Conservation (phyloP, 2,113 vertebrate species). For the Tichodroma muraria region DNA sequence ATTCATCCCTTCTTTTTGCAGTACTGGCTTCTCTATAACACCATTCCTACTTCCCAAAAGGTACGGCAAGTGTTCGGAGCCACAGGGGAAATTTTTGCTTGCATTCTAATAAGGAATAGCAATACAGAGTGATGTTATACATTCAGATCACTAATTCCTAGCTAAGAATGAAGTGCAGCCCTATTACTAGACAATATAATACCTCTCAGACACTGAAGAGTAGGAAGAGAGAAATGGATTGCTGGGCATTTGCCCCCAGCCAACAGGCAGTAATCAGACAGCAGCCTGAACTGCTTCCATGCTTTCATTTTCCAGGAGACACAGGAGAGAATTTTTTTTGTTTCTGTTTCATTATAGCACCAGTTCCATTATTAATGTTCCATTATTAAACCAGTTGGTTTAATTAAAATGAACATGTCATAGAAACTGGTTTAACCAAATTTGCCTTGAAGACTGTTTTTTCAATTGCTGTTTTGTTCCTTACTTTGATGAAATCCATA, state of each 20-base stretch:
- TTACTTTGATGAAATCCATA: background rate
- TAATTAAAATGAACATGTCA: background rate
- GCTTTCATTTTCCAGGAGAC: background rate
- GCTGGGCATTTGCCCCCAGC: background rate
- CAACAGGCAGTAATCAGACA: background rate
- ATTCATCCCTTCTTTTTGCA: conserved; percentile 69
- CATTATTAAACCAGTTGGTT: background rate
- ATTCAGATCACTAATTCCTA: conserved; percentile 36
- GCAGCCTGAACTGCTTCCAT: background rate
- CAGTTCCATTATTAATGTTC: background rate
- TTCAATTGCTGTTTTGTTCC: background rate
- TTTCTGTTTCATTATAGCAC: background rate
- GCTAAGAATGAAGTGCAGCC: background rate
- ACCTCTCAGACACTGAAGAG: background rate
- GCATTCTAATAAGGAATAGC: conserved; percentile 53
- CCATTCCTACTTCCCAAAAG: conserved; percentile 83
- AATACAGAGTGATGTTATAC: conserved; percentile 21
- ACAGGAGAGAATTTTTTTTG: background rate
- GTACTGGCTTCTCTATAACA: conserved; percentile 22
- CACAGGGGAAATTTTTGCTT: conserved; percentile 74
- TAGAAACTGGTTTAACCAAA: background rate
- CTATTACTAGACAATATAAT: background rate
- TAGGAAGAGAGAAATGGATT: background rate
- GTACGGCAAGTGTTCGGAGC: conserved; percentile 89
- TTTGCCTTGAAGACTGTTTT: background rate